These are phyloP conservation scores for Phycodurus eques DNA, from an alignment of 2,113 vertebrate genomes.

Conservation along the genomic window DNA sequence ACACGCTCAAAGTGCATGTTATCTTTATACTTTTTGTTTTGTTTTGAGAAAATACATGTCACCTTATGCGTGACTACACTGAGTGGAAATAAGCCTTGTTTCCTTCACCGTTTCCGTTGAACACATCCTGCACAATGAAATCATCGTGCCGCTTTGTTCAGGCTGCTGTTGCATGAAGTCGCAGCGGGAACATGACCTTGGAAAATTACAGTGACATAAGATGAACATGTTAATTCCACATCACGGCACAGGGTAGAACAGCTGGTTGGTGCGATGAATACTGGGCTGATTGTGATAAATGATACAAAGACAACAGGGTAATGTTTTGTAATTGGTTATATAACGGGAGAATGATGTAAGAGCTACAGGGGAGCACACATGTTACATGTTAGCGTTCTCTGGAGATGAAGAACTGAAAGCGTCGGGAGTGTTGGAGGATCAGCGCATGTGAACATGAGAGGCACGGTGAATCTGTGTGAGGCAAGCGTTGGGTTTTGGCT, in stretches of 20 bases:
- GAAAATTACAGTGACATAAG: background rate
- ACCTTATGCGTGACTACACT: background rate
- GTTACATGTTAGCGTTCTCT: conserved; percentile 13
- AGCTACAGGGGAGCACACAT: conserved; percentile 4
- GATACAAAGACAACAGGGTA: background rate
- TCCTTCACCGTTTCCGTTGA: background rate
- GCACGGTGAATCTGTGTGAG: conserved; percentile 1
- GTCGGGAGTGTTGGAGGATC: conserved; percentile 12
- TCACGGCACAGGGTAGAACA: background rate
- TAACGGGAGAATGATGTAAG: conserved; percentile 35
- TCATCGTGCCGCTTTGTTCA: background rate
- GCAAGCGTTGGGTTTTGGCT: background rate
- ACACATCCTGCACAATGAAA: background rate
- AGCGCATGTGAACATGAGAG: background rate
- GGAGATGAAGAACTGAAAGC: conserved; percentile 22
- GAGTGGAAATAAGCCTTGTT: background rate
- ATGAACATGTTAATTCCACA: background rate
- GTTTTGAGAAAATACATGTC: background rate
- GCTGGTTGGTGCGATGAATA: background rate
- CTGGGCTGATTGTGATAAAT: background rate
- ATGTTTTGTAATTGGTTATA: conserved; percentile 26
- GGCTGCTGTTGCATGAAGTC: background rate
- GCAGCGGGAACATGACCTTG: conserved; percentile 1
- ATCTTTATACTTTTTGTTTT: background rate
- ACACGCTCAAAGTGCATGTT: background rate